Conservation (phyloP, 2,888 invertebrate species). For the Tenthredo notha region DNA sequence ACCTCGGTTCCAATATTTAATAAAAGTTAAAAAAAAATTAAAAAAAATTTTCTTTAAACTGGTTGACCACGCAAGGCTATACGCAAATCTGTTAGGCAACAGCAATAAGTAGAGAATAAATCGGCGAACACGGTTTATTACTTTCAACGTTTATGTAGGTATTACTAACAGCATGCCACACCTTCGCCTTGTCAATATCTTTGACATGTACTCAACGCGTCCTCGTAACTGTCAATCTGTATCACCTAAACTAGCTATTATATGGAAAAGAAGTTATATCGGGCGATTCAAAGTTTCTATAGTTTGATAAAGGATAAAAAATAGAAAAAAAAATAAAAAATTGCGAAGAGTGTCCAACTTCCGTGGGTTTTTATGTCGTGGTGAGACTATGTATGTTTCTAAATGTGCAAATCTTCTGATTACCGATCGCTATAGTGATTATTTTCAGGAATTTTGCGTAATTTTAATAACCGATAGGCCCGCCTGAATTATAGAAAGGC, state of each 20-base stretch:
- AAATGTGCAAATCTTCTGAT: not conserved
- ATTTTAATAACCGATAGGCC: not conserved
- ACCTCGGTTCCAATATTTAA: not conserved
- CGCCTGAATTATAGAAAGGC: not conserved
- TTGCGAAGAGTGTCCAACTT: not conserved
- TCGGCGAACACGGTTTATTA: not conserved
- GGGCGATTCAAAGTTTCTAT: not conserved
- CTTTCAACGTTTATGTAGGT: not conserved
- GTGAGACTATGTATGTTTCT: not conserved
- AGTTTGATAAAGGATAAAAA: not conserved
- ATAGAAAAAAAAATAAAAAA: not conserved
- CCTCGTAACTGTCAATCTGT: not conserved
- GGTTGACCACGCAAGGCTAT: not conserved
- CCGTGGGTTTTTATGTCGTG: not conserved
- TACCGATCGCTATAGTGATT: not conserved
- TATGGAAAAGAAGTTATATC: not conserved
- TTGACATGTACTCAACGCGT: not conserved
- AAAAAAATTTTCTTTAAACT: not conserved
- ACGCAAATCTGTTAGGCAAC: not conserved
- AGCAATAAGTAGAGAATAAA: not conserved
- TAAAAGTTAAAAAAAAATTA: not conserved
- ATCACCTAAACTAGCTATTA: not conserved
- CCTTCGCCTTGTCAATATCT: constrained; percentile 6
- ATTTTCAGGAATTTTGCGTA: not conserved
- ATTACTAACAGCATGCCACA: not conserved